Evolutionary conservation across 2,113 vertebrate species (phyloP).

Genomic region (Vidua macroura): DNA sequence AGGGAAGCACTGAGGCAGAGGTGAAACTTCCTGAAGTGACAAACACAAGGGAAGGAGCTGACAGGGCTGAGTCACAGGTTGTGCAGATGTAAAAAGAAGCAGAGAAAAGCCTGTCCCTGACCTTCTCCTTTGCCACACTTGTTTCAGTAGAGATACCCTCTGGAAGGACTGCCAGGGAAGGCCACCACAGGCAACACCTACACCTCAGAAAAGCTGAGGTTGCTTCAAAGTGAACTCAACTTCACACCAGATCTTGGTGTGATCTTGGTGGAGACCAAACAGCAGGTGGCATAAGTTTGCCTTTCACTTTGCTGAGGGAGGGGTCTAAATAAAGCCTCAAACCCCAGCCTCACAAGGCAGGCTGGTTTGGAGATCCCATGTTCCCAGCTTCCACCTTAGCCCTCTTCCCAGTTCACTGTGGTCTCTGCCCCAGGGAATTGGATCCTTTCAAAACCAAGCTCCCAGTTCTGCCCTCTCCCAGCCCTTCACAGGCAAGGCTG

Average conservation of each 20-base stretch:
- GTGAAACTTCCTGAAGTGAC: background rate
- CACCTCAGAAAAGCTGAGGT: background rate
- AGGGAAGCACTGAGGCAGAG: background rate
- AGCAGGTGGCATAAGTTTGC: background rate
- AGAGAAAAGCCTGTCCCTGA: background rate
- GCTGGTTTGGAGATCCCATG: background rate
- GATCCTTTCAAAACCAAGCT: background rate
- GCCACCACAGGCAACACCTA: background rate
- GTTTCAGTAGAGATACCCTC: background rate
- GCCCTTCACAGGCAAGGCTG: background rate
- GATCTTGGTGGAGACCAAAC: background rate
- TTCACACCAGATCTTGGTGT: background rate
- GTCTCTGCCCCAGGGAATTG: background rate
- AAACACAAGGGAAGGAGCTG: background rate
- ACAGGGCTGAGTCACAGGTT: background rate
- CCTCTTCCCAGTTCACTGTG: background rate
- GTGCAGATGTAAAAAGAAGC: background rate
- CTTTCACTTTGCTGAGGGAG: background rate
- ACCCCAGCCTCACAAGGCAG: background rate
- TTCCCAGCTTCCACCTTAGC: background rate
- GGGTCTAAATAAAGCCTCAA: background rate
- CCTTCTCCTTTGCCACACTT: background rate
- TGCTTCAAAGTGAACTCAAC: background rate
- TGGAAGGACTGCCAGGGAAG: background rate
- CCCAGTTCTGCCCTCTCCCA: background rate